Base-by-base conservation (phyloP, 2,888 invertebrate genomes). In the Chrysotoxum bicinctum region DNA sequence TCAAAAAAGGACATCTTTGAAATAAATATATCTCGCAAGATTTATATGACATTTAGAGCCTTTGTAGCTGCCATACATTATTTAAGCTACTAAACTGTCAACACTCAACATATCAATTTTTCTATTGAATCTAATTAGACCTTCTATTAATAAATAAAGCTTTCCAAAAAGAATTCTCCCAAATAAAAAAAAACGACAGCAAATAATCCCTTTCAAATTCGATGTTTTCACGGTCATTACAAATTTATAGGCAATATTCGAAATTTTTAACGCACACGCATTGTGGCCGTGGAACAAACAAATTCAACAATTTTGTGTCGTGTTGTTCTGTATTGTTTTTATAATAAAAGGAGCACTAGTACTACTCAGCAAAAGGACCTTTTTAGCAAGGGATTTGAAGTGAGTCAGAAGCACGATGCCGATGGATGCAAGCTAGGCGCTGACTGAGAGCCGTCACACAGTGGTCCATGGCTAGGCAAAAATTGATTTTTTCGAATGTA, bases 261-360 rank as follows among this genome's bases (percentile, higher is more conserved):
- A 58, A 81, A 77, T 76, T 73, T 79, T 21, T 66, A 73, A 81
- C 69, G 73, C 69, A 73, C 76, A 81, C 76, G 76, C 73, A 81
- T 66, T 52, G 75, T 45, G 64, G 70, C 52, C 68, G 58, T 21
- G 58, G 70, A 60, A 76, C 80, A 68, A 70, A 75, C 60, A 74
- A 75, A 84, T 76, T 72, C 73, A 72, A 81, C 81, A 85, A 85
- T 77, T 85, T 77, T 54, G 48, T 62, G 62, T 72, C 76, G 80
- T 66, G 80, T 66, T 75, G 48, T 80, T 54, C 62, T 50, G 43
- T 80, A 84, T 72, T 84, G 79, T 75, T 84, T 58, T 81, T 72
- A 73, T 73, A 32, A 54, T 81, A 81, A 81, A 81, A 76, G 56
- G 52, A 40, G 43, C 54, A 85, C 72, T 76, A 77, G 69, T 68